Evolutionary conservation across 1,140 invertebrate species (phyloP).

Genomic region (Papilio polyxenes): DNA sequence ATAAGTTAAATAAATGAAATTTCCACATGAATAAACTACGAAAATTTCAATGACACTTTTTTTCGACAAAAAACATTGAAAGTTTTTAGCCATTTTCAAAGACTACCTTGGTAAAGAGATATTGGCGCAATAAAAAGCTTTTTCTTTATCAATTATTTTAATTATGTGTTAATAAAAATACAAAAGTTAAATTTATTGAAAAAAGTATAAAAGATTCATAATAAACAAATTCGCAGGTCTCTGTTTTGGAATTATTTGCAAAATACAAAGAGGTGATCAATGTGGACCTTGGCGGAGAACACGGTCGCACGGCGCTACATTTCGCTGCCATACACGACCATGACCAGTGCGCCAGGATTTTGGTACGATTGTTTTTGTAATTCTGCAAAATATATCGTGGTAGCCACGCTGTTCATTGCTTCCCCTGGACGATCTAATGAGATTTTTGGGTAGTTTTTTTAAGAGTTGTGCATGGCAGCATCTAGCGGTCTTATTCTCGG

Average conservation of each 20-base stretch:
- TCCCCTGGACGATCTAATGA: too few relatives aligned
- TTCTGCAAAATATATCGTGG: background rate
- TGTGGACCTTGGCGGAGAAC: slow-evolving; percentile 87
- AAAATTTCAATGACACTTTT: too few relatives aligned
- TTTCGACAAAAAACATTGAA: too few relatives aligned
- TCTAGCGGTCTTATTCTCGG: too few relatives aligned
- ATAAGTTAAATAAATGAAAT: too few relatives aligned
- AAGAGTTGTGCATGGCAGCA: too few relatives aligned
- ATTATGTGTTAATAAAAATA: too few relatives aligned
- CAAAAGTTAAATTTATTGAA: background rate
- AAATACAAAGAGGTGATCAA: slow-evolving; percentile 85
- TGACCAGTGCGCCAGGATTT: slow-evolving; percentile 87
- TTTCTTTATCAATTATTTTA: too few relatives aligned
- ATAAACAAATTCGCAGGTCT: slow-evolving; percentile 68
- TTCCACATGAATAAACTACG: too few relatives aligned
- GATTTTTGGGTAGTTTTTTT: too few relatives aligned
- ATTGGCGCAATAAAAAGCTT: background rate
- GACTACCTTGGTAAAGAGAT: background rate
- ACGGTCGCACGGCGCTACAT: slow-evolving; percentile 89
- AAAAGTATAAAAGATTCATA: background rate
- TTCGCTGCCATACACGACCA: slow-evolving; percentile 91
- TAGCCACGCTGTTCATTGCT: too few relatives aligned
- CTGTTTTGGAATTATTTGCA: slow-evolving; percentile 85
- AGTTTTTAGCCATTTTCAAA: background rate
- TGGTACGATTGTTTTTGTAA: slow-evolving; percentile 82